Evolutionary conservation across 2,797 vertebrate genomes (phyloP).

Genomic region (Melanotaenia nigrans): DNA sequence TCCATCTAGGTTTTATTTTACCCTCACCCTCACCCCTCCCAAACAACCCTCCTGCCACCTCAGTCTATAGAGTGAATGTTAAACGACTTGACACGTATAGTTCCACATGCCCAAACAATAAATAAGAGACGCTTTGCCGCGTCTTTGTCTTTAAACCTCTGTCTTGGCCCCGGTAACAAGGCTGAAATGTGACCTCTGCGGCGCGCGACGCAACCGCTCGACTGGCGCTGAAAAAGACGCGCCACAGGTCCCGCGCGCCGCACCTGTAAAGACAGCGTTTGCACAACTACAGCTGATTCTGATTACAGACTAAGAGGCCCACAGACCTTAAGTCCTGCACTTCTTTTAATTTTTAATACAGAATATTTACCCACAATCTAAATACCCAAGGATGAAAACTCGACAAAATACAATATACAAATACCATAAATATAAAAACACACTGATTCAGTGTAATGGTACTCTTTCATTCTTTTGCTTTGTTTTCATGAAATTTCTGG

Average conservation of each 20-base stretch:
- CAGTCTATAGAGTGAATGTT: constrained; percentile 6
- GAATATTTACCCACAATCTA: too few species aligned
- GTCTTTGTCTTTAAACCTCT: constrained; percentile 36
- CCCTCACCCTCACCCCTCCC: constrained; percentile 18
- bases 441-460: too few species aligned
- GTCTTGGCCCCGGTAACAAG: constrained; percentile 36
- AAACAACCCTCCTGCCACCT: background rate
- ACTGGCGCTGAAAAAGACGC: constrained; percentile 64
- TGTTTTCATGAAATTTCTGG: too few species aligned
- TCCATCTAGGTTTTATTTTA: constrained; percentile 47
- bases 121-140: constrained; percentile 14
- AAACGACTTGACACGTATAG: constrained; percentile 10
- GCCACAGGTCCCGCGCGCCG: constrained; percentile 77
- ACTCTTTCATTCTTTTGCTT: too few species aligned
- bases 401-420: too few species aligned
- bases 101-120: background rate
- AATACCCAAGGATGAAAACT: too few species aligned
- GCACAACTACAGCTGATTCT: constrained; percentile 3
- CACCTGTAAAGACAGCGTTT: constrained; percentile 23
- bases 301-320: background rate
- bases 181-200: constrained; percentile 60
- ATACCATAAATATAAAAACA: too few species aligned
- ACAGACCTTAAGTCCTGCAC: too few species aligned
- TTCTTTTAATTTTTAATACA: too few species aligned
- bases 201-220: constrained; percentile 32